phyloP scores from a whole-genome alignment of 1,140 invertebrate genomes.

The Drosophila truncata region DNA sequence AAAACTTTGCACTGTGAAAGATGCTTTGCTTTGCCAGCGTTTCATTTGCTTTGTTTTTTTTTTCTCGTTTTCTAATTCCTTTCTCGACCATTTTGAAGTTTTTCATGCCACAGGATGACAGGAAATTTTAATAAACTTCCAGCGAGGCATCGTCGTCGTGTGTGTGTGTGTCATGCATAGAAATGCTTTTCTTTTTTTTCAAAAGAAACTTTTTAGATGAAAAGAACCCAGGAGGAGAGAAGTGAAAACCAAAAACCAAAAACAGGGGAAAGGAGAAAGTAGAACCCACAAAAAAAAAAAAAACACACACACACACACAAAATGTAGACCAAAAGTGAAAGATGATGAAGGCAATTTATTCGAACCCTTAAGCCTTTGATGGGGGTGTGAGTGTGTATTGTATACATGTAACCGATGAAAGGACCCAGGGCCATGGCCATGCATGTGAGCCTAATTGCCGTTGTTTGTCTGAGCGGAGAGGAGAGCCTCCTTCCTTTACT shows the following conservation, averaged over 20 bases:
- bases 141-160: not conserved
- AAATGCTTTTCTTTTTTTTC: constrained; percentile 64
- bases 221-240: constrained; percentile 9
- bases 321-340: constrained; percentile 55
- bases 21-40: not conserved
- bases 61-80: constrained; percentile 10
- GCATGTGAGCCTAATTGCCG: constrained; percentile 50
- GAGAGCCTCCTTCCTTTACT: not conserved
- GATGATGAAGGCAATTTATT: constrained; percentile 81
- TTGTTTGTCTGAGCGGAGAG: constrained; percentile 31
- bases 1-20: constrained; percentile 6
- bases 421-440: constrained; percentile 20
- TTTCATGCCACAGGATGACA: constrained; percentile 41
- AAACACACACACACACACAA: not conserved
- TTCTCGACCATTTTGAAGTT: constrained; percentile 17
- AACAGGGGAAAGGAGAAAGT: not conserved
- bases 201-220: constrained; percentile 25
- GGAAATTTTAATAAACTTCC: constrained; percentile 53
- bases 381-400: constrained; percentile 28
- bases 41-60: not conserved
- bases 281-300: constrained; percentile 1
- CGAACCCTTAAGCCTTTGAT: constrained; percentile 70
- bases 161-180: constrained; percentile 43
- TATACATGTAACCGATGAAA: constrained; percentile 16
- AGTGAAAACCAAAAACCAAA: not conserved